Evolutionary conservation across 2,113 vertebrate species (phyloP), one percentile per base, ranked within the genome.

Genomic region (Anas platyrhynchos): DNA sequence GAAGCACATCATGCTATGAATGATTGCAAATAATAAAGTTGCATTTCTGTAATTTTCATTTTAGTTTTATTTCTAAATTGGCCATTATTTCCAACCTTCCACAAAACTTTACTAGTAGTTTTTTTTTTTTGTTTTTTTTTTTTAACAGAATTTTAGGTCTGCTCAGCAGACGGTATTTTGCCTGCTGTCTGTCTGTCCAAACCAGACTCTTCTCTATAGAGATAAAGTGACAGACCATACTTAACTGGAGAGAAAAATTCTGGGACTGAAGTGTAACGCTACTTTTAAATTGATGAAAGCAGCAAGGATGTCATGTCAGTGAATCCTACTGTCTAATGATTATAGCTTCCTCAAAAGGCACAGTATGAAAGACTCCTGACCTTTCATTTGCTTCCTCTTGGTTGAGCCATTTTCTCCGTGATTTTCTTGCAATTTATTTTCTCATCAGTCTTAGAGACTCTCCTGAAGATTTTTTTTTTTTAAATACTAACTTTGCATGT

Each of bases 341-440:
- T 93, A 93, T 2, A 96, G 68, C 61, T 91, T 96, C 71, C 59
- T 90, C 50, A 85, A 69, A 7, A 87, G 32, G 25, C 77, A 87
- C 67, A 82, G 83, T 54, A 46, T 69, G 77, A 78, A 73, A 74
- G 73, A 76, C 8, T 52, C 73, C 21, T 6, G 93, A 54, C 16
- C 55, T 77, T 89, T 93, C 44, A 93, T 89, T 96, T 92, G 38
- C 38, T 73, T 94, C 59, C 44, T 82, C 44, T 83, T 85, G 31
- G 66, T 62, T 0, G 0, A 95, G 32, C 38, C 5, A 69, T 96
- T 93, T 94, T 94, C 81, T 83, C 74, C 36, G 66, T 7, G 7
- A n/a, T 73, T 76, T 90, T 93, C 52, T 48, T 81, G n/a, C 55
- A 72, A 84, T 67, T 63, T 68, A 67, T 85, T 67, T 93, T 90